Evolutionary conservation across 2,113 vertebrate genomes (phyloP), one percentile per base, ranked within the genome.

Genomic region (Pavo muticus): DNA sequence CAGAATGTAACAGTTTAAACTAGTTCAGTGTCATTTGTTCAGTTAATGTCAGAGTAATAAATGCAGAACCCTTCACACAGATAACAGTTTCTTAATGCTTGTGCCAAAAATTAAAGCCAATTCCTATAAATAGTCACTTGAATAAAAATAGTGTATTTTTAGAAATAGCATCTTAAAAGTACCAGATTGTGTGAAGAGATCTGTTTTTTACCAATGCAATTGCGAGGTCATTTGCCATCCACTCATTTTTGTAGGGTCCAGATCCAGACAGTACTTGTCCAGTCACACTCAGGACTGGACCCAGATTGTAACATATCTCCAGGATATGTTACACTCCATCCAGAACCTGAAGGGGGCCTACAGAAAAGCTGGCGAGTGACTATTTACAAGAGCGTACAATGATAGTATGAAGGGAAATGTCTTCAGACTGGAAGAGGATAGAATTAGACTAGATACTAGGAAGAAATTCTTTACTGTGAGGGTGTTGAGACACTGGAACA

Each of bases 211-310:
- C 24, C 20, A 75, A 8, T 0, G 1, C 14, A 57, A 17, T 5
- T 30, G 20, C 45, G 56, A 5, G 0, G 0, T 11, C 3, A 0
- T 42, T 84, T 40, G 23, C 40, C 65, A 89, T 40, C 44, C 16
- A 35, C 4, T 44, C 11, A 27, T 81, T 73, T 83, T 42, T 92
- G 12, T 65, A 76, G 32, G 8, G 32, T 50, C 30, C 23, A 30
- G 47, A 44, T 48, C 20, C 63, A 21, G 13, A 61, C 1, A 1
- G 1, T 11, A 23, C 3, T 7, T 25, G 10, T 11, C 3, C 25
- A 65, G 18, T 48, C 44, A 47, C 11, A 70, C 11, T 5, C 14
- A 32, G 21, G 6, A 5, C 9, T 80, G 10, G 11, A 20, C 18
- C 18, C 27, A 14, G 27, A 42, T 19, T 19, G 32, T 69, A 50